Base-by-base conservation (phyloP, 1,140 invertebrate species). In the Stegodyphus mimosarum region DNA sequence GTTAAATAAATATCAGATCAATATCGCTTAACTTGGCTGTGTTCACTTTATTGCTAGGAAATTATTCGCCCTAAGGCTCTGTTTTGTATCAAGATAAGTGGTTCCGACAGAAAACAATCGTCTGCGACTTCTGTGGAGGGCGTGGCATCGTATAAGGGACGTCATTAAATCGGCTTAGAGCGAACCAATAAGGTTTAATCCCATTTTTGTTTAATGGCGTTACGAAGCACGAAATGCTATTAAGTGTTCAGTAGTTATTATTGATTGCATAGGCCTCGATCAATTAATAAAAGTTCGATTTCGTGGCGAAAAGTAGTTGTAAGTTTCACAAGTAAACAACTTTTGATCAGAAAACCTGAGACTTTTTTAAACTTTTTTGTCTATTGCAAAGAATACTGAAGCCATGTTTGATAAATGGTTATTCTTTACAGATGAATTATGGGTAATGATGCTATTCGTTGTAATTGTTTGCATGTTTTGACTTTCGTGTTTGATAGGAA, bases 371-470 rank as follows among this genome's bases (percentile, higher is more conserved):
- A 15, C 48, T 66, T 6, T 74, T 74, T 67, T 77, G 55, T 67
- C 53, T 60, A 7, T 18, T 49, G 72, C 52, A 15, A 79, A 53
- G 53, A 79, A 79, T 11, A 70, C 77, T 70, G 3, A 53, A 66
- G 77, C 66, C 17, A 70, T 53, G 48, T 69, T 52, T 79, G 77
- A 79, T 79, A 79, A 79, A 79, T 79, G 77, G 17, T 79, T 53
- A 53, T 17, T 6, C 66, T 1, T 70, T 55, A 33, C 13, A 55
- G 70, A 79, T 79, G 77, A 79, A 79, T 79, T 48, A 66, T 70
- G 49, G 18, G 53, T 64, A 7, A 13, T 33, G 60, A 60, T n/a
- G 33, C 49, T n/a, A 48, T 69, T 79, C 55, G 50, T 9, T 53
- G 66, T 70, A 53, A 33, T 33, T 33, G 33, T 33, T 33, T 33